phyloP scores from a whole-genome alignment of 2,797 vertebrate species.

The Trachops cirrhosus region DNA sequence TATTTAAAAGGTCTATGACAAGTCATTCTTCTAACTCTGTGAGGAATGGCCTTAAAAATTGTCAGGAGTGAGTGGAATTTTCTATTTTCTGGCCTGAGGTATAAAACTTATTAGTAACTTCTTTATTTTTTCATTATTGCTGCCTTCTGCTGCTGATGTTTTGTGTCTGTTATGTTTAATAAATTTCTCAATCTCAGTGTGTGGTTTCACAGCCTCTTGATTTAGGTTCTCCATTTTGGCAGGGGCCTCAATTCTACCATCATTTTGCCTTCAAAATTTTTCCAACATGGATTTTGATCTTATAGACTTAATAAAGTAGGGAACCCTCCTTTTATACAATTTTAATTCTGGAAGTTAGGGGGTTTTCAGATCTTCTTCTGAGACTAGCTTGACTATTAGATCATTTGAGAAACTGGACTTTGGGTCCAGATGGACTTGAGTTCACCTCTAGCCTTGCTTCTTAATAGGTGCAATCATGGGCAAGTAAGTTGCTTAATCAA shows the following conservation, averaged over 20 bases:
- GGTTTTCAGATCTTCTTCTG: background rate
- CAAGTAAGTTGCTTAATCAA: background rate
- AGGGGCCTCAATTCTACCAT: background rate
- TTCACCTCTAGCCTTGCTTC: background rate
- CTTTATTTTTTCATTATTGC: background rate
- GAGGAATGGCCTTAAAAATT: background rate
- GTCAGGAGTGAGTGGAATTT: background rate
- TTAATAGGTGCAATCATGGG: background rate
- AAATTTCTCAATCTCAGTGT: background rate
- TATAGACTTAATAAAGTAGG: background rate
- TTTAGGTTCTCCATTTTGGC: background rate
- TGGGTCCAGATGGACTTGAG: background rate
- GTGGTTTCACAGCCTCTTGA: background rate
- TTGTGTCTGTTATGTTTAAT: background rate
- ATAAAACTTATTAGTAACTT: background rate
- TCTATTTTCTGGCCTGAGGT: background rate
- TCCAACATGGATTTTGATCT: background rate
- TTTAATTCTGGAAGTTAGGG: background rate
- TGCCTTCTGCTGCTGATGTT: background rate
- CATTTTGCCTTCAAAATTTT: background rate
- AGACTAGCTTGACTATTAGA: background rate
- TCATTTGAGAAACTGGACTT: constrained; percentile 22
- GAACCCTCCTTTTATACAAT: background rate
- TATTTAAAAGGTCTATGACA: background rate
- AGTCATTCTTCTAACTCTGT: background rate